Base-by-base conservation (phyloP, 2,113 vertebrate species). In the Sialia sialis region DNA sequence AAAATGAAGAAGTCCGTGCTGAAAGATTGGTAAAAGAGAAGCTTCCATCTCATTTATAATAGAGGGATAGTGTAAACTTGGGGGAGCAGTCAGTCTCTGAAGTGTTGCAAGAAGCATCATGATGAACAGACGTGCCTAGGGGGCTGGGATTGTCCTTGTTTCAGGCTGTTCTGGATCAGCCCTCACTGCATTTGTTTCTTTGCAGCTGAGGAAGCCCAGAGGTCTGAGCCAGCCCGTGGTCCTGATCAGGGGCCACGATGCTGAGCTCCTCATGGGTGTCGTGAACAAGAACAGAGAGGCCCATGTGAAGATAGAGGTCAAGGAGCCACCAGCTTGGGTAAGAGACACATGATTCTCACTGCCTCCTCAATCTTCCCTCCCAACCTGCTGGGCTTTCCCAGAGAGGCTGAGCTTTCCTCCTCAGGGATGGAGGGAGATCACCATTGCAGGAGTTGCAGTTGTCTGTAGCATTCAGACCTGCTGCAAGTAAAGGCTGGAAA, bases 241-340 rank as follows among this genome's bases (percentile, higher is more conserved):
- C 79, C 97, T 99, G 93, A 99, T 99, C 95, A 97, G 98, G 95
- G 99, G 98, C 36, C 91, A 92, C 0, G 97, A 99, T 4, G 99
- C 99, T 0, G 98, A 98, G 93, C 97, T 98, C 64, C 97, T 99
- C 94, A 99, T 99, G 99, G 98, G 98, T 2, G 98, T 99, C 9
- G 99, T 99, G 90, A 99, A 99, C 97, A 99, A 99, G 97, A 99
- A 99, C 75, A 98, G 98, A 94, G 99, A 99, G 95, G 99, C 99
- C 51, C 98, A 98, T 1, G 99, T 99, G 92, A 97, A 97, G 87
- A 99, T 99, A 69, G 98, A 99, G 84, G 98, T 99, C 95, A 98
- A 98, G 97, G 96, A 98, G 94, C 97, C 98, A 95, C 96, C 94
- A 9, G 97, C 97, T 91, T 99, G 98, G 99, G 99, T 99, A 91